These are phyloP conservation scores for Meloe dianella DNA, from an alignment of 2,888 invertebrate genomes.

Conservation along the genomic window DNA sequence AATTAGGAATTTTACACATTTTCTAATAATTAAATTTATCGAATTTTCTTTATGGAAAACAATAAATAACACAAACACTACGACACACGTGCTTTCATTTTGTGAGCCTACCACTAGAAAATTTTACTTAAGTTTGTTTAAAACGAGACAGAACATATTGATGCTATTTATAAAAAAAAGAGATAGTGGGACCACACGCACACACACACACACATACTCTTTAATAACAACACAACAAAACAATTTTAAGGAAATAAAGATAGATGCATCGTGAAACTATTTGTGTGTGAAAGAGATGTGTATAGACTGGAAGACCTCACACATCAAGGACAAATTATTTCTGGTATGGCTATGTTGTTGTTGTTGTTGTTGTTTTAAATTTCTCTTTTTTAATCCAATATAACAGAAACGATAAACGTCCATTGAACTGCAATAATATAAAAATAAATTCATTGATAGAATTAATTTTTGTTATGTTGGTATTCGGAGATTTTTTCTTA, in stretches of 20 bases:
- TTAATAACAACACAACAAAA: constrained; percentile 13
- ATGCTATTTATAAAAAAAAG: constrained; percentile 19
- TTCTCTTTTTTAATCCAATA: constrained; percentile 27
- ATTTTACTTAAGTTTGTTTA: constrained; percentile 8
- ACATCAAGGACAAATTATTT: constrained; percentile 29
- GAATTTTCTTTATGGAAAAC: neutral
- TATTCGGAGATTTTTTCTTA: neutral
- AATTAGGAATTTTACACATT: neutral
- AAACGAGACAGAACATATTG: constrained; percentile 21
- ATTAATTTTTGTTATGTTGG: neutral
- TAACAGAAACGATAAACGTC: neutral
- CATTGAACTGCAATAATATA: neutral
- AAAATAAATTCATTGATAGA: no score
- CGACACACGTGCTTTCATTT: constrained; percentile 21
- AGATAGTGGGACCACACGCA: constrained; percentile 29
- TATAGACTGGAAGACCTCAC: constrained; percentile 22
- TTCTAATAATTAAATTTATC: neutral
- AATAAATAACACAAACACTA: constrained; percentile 16
- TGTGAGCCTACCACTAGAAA: neutral
- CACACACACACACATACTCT: neutral
- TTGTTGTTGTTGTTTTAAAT: neutral
- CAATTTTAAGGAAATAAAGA: constrained; percentile 16
- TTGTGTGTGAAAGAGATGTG: constrained; percentile 17
- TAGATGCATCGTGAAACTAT: neutral
- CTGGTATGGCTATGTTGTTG: neutral